These are phyloP conservation scores for Sylvia borin DNA, from an alignment of 2,797 vertebrate species.

Conservation along the genomic window DNA sequence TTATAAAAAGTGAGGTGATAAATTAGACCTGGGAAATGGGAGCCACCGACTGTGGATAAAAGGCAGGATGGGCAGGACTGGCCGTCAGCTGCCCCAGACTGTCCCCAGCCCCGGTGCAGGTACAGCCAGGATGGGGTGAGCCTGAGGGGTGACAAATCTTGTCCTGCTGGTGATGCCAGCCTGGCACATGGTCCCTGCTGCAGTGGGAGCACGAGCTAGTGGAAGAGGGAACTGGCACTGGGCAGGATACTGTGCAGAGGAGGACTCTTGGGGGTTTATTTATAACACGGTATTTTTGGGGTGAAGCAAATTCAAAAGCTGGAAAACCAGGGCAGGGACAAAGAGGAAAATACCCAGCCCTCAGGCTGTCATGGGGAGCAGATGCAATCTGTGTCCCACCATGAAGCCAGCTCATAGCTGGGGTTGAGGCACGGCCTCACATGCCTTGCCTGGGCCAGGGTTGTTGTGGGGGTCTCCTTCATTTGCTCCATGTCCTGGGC, in stretches of 20 bases:
- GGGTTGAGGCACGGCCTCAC: accelerated
- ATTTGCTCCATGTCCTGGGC: background rate
- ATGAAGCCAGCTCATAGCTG: background rate
- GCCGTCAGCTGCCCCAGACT: background rate
- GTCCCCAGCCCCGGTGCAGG: background rate
- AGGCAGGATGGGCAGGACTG: background rate
- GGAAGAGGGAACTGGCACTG: background rate
- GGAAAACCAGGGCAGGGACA: background rate
- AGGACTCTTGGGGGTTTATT: background rate
- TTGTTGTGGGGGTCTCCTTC: background rate
- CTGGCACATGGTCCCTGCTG: accelerated
- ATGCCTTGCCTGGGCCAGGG: background rate
- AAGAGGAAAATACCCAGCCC: background rate
- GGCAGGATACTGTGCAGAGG: background rate
- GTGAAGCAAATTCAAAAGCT: background rate
- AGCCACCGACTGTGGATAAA: background rate
- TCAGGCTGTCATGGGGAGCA: background rate
- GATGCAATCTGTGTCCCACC: accelerated
- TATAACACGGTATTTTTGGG: background rate
- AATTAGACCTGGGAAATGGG: constrained; percentile 38
- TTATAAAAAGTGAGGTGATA: constrained; percentile 47
- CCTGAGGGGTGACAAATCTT: background rate
- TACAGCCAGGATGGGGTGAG: background rate
- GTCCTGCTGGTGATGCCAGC: background rate
- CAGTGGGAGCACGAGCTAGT: accelerated